Evolutionary conservation across 2,888 invertebrate species (phyloP), one percentile per base, ranked within the genome.

Genomic region (Mythimna lalbum): DNA sequence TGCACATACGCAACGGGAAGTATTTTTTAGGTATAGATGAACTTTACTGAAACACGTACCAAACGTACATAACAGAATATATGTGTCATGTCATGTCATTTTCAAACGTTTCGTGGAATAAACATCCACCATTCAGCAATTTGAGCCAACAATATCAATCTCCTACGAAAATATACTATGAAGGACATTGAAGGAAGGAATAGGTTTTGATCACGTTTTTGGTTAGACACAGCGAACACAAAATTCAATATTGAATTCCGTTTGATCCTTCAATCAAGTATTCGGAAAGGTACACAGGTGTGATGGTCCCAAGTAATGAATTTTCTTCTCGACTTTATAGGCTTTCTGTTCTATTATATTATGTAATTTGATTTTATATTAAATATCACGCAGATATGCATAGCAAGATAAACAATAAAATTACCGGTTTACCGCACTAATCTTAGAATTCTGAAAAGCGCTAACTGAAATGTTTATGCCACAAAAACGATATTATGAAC

Each of bases 101-200:
- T 78, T 64, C 75, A 63, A 72, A 75, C 64, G 57, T 57, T 76
- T 73, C 47, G 19, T 57, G 9, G 27, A 49, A 73, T 65, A 65
- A 62, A 76, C 73, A 63, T 73, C 49, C 57, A 66, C 43, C 36
- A 31, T 76, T 55, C 47, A 43, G 27, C 21, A 62, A 65, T 63
- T 59, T 59, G 33, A 76, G 50, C 50, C 61, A 69, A 69, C 27
- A 50, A 56, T 21, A 59, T 57, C 57, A 64, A 59, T n/a, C 53
- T 63, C 17, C 33, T 59, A 47, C 39, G 57, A 59, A 76, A 65
- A 72, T 78, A 69, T 55, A 52, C 19, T 33, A 72, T 72, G n/a
- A 62, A 43, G n/a, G 14, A 49, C 49, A 61, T 61, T 55, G 23
- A 63, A 70, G 59, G 33, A 59, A 63, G 59, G 33, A 59, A 63